Base-by-base conservation (phyloP, 1,140 invertebrate genomes). In the Triops longicaudatus region DNA sequence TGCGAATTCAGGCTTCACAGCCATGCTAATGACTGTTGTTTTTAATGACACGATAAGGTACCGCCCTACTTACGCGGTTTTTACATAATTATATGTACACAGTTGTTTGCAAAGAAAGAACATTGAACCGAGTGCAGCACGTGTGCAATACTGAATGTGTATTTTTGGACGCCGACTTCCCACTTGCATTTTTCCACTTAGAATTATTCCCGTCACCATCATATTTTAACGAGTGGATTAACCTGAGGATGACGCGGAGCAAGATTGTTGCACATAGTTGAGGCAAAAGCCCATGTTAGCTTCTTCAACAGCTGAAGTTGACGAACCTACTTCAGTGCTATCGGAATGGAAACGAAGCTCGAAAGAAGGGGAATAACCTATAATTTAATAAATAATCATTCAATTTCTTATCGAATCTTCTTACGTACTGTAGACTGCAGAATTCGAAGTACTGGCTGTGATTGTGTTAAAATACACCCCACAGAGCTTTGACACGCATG, bases 251-350 rank as follows among this genome's bases (percentile, higher is more conserved):
- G 50, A 76, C 17, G 76, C 50, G 9, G 90, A 92, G 81, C 93
- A 94, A 0, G 92, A 92, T 81, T 93, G 92, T 83, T 94, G 93
- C 4, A 93, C 87, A 80, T 92, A 94, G 81, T 92, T 91, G 1
- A 94, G 82, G 79, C 92, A 93, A 81, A 93, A 94, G 3, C 93
- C 93, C 79, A 89, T 85, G 82, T 93, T 82, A 76, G 73, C 73
- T 27, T 31, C 72, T 44, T 73, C 28, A 17, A 42, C n/a, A 22
- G 50, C 50, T 44, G 87, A 88, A 77, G 88, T 85, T 79, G 92
- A 90, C 1, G 79, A 75, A 80, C 91, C 91, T 0, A 89, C 88
- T 83, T 94, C 92, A 0, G 89, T 87, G 37, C 87, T 87, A 82
- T 93, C 91, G 0, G 91, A 90, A 79, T 93, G 92, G 79, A 91